Conservation (phyloP, 2,113 vertebrate species). For the Physeter macrocephalus region DNA sequence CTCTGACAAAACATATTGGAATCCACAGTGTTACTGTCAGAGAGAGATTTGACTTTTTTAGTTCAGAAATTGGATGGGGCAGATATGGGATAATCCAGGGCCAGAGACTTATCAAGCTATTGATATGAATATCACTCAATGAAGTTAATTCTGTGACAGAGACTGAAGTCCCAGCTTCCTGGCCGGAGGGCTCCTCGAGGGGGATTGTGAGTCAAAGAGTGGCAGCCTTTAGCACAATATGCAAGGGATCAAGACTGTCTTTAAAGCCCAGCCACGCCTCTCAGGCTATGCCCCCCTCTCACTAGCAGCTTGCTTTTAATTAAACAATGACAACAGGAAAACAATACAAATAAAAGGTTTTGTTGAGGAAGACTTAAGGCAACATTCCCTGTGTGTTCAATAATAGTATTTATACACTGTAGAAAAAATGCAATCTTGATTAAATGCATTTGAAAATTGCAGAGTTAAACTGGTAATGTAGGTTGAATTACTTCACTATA, state of each 20-base stretch:
- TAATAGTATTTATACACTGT: not conserved
- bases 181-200: accelerated
- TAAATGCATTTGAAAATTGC: not conserved
- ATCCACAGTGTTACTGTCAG: not conserved
- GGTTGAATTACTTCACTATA: not conserved
- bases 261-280: not conserved
- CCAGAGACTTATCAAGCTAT: not conserved
- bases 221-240: not conserved
- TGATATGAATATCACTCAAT: not conserved
- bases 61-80: not conserved
- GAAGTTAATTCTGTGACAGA: not conserved
- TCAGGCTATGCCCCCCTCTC: not conserved
- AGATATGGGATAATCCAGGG: not conserved
- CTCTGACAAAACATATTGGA: not conserved
- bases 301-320: not conserved
- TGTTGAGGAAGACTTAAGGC: not conserved
- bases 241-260: not conserved
- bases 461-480: not conserved
- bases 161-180: not conserved
- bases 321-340: not conserved
- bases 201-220: not conserved
- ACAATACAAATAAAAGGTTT: not conserved
- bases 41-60: not conserved
- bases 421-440: constrained; percentile 18
- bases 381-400: not conserved